phyloP scores from a whole-genome alignment of 53 echinoderm and acorn worm species.

The Hippasteria phrygiana region DNA sequence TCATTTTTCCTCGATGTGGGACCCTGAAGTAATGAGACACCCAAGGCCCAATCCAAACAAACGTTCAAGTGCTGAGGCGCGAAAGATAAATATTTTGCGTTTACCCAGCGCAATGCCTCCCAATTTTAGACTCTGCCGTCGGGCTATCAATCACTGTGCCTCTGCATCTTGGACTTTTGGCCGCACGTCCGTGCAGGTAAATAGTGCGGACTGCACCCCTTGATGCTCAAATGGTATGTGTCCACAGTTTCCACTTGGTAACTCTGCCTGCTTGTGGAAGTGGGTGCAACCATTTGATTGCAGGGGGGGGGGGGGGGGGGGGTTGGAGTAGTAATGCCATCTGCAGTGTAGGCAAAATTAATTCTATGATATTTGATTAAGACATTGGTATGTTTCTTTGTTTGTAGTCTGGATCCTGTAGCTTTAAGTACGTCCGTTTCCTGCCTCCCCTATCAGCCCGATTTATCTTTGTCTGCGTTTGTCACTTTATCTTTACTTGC shows the following conservation, averaged over 20 bases:
- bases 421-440: neutral
- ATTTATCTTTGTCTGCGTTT: neutral
- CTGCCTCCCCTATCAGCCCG: neutral
- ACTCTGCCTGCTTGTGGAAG: neutral
- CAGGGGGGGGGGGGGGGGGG: neutral
- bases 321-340: neutral
- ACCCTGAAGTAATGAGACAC: slow-evolving; percentile 8
- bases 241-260: neutral
- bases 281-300: neutral
- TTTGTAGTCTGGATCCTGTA: neutral
- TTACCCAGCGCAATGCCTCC: neutral
- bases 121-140: slow-evolving; percentile 25
- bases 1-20: neutral
- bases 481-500: neutral
- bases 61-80: slow-evolving; percentile 25
- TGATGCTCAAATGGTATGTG: neutral
- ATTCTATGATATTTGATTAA: neutral
- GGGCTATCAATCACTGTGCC: slow-evolving; percentile 18
- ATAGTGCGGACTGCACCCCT: neutral
- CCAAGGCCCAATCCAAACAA: slow-evolving; percentile 19
- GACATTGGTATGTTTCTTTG: neutral
- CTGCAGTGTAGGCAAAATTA: neutral
- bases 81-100: slow-evolving; percentile 60
- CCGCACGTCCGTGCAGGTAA: neutral
- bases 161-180: neutral